These are phyloP conservation scores for Neomicropteryx cornuta DNA, from an alignment of 1,140 invertebrate species.

Conservation along the genomic window DNA sequence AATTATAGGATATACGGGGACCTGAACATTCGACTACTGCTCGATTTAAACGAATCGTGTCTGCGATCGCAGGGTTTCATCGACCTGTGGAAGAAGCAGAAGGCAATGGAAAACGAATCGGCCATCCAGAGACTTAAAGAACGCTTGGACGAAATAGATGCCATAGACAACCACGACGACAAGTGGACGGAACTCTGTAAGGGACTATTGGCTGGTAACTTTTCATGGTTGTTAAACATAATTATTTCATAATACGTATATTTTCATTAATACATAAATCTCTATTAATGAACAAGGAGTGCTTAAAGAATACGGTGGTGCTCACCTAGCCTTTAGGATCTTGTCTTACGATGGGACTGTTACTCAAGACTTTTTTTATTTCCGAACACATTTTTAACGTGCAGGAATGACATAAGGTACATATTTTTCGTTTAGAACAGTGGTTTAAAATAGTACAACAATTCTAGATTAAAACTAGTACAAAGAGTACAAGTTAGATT, in stretches of 20 bases:
- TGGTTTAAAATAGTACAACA: too few species aligned
- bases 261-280: conserved; percentile 3
- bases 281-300: too few species aligned
- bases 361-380: conserved; percentile 6
- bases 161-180: conserved; percentile 33
- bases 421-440: too few species aligned
- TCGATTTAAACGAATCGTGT: conserved; percentile 88
- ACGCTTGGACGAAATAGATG: conserved; percentile 45
- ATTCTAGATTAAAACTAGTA: too few species aligned
- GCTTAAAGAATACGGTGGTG: background rate
- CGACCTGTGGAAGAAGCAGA: conserved; percentile 78
- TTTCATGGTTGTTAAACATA: too few species aligned
- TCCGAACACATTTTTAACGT: too few species aligned
- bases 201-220: conserved; percentile 46
- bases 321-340: background rate
- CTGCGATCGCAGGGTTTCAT: conserved; percentile 85
- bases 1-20: conserved; percentile 70
- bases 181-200: conserved; percentile 48
- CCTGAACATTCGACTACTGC: conserved; percentile 74
- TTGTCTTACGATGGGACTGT: background rate
- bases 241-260: conserved; percentile 4
- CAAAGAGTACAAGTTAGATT: too few species aligned
- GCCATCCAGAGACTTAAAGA: conserved; percentile 39
- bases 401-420: conserved; percentile 2
- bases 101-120: conserved; percentile 45